phyloP scores from a whole-genome alignment of 2,797 vertebrate species.

The Dicrostonyx torquatus region DNA sequence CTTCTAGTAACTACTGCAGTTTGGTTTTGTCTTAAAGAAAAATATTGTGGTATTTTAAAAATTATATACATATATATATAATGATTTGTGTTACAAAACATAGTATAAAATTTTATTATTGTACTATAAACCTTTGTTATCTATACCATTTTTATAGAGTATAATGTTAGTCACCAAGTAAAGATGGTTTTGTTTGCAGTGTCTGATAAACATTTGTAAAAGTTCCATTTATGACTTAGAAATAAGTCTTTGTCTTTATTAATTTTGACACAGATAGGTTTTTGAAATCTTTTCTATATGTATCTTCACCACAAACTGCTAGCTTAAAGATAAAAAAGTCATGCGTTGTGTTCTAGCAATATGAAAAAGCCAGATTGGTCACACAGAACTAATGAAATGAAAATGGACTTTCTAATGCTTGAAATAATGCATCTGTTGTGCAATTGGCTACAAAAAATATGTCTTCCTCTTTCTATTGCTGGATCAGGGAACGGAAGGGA shows the following conservation, averaged over 20 bases:
- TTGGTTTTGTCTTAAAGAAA: background rate
- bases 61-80: background rate
- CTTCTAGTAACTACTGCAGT: background rate
- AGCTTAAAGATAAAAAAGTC: background rate
- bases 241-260: background rate
- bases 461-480: background rate
- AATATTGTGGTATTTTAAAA: background rate
- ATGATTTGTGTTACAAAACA: background rate
- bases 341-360: background rate
- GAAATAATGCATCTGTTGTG: background rate
- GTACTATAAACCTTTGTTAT: conserved; percentile 1
- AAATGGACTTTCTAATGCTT: background rate
- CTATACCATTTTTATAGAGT: background rate
- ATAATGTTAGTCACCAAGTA: background rate
- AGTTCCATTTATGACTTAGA: background rate
- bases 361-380: background rate
- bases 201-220: background rate
- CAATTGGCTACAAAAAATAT: background rate
- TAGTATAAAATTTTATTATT: background rate
- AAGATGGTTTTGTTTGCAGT: background rate
- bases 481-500: fast-evolving
- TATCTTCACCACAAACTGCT: background rate
- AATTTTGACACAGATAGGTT: background rate
- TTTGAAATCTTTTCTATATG: background rate
- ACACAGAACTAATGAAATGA: background rate